Conservation (phyloP, 2,113 vertebrate species). For the Manacus vitellinus region DNA sequence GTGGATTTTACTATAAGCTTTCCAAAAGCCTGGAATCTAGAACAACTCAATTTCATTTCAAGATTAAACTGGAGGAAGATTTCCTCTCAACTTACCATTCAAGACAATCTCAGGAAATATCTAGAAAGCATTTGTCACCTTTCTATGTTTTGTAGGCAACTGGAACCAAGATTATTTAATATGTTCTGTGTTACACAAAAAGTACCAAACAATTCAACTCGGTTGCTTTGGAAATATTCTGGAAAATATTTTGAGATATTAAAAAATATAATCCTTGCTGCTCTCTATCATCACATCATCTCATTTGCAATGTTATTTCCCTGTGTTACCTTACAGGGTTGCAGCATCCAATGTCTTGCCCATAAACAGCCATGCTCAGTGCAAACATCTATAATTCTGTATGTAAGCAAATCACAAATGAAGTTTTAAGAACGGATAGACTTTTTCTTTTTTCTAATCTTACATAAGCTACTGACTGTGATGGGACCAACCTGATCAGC, state of each 20-base stretch:
- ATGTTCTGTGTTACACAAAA: background rate
- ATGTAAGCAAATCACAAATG: background rate
- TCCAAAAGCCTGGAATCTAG: background rate
- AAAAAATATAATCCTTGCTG: background rate
- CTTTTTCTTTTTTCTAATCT: background rate
- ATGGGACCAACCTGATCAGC: background rate
- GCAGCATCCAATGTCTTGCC: background rate
- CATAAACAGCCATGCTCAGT: background rate
- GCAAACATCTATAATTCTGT: background rate
- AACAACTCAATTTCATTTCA: background rate
- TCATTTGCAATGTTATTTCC: background rate
- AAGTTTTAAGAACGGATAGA: background rate
- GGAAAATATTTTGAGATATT: background rate
- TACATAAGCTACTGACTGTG: background rate
- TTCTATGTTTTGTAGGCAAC: background rate
- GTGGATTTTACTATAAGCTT: background rate
- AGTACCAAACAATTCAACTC: background rate
- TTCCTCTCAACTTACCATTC: background rate
- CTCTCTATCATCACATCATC: background rate
- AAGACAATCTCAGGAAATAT: background rate
- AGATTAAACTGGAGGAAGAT: background rate
- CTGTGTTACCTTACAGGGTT: fast-evolving
- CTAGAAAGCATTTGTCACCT: background rate
- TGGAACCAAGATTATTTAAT: background rate
- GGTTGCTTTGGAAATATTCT: background rate